phyloP scores from a whole-genome alignment of 1,140 invertebrate genomes.

The Galendromus occidentalis region DNA sequence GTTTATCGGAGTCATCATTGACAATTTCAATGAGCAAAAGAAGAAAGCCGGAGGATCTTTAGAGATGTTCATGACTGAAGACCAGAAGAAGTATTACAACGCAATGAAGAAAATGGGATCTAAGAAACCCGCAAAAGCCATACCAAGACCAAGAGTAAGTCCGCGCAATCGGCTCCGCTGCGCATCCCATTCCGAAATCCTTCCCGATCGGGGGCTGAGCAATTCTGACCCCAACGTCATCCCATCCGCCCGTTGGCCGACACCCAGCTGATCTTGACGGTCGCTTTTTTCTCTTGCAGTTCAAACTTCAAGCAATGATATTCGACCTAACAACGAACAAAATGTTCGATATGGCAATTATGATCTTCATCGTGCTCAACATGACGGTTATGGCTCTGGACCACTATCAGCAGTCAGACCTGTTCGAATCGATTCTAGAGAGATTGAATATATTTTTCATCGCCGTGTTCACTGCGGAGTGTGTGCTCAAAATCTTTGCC shows the following conservation, averaged over 20 bases:
- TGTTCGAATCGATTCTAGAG: slow-evolving; percentile 60
- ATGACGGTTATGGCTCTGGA: slow-evolving; percentile 98
- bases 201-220: neutral
- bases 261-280: too few species aligned
- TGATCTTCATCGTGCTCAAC: slow-evolving; percentile 94
- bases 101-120: slow-evolving; percentile 99
- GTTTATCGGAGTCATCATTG: slow-evolving; percentile 95
- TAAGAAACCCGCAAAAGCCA: slow-evolving; percentile 92
- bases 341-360: slow-evolving; percentile 98
- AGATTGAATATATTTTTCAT: slow-evolving; percentile 93
- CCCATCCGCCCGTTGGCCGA: neutral
- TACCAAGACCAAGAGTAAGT: slow-evolving; percentile 76
- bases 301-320: slow-evolving; percentile 79
- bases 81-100: slow-evolving; percentile 99
- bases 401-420: slow-evolving; percentile 67
- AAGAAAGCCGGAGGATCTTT: slow-evolving; percentile 94
- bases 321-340: slow-evolving; percentile 94
- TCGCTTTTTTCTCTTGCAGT: slow-evolving; percentile 43
- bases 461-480: slow-evolving; percentile 91
- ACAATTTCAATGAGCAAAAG: slow-evolving; percentile 98
- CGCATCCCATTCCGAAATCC: slow-evolving; percentile 20
- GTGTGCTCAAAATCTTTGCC: slow-evolving; percentile 88
- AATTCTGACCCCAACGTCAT: too few species aligned
- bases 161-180: too few species aligned
- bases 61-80: slow-evolving; percentile 99